phyloP scores from a whole-genome alignment of 2,797 vertebrate genomes.

The Arrhamphus sclerolepis region DNA sequence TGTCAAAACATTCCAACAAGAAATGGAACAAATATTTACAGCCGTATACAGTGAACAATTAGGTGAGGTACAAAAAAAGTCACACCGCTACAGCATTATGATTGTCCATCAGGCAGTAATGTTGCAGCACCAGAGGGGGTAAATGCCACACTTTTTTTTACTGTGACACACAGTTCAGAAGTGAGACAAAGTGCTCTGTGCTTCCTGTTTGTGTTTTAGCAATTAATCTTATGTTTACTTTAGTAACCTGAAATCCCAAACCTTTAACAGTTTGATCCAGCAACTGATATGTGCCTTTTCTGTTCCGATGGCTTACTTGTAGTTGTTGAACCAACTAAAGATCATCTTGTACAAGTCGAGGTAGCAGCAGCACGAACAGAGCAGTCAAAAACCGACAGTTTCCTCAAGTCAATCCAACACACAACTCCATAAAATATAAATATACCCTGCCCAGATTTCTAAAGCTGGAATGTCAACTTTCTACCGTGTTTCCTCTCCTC shows the following conservation, averaged over 20 bases:
- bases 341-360: conserved; percentile 30
- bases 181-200: conserved; percentile 58
- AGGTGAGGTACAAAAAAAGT: conserved; percentile 4
- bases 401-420: neutral
- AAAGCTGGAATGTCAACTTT: neutral
- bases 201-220: conserved; percentile 19
- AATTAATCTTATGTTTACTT: neutral
- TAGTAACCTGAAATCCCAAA: conserved; percentile 22
- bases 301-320: conserved; percentile 26
- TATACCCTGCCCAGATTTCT: conserved; percentile 10
- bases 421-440: conserved; percentile 7
- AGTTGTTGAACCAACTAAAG: conserved; percentile 14
- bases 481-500: neutral
- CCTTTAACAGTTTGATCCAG: conserved; percentile 8
- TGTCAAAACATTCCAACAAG: conserved; percentile 2
- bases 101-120: conserved; percentile 32
- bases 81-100: conserved; percentile 20
- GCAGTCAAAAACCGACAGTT: conserved; percentile 1
- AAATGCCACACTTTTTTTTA: conserved; percentile 9
- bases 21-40: conserved; percentile 18
- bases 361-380: conserved; percentile 43
- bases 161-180: conserved; percentile 21
- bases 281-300: conserved; percentile 6
- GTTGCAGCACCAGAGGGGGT: conserved; percentile 28
- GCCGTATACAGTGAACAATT: conserved; percentile 12